phyloP scores from a whole-genome alignment of 2,888 invertebrate genomes.

The Agrochola macilenta region DNA sequence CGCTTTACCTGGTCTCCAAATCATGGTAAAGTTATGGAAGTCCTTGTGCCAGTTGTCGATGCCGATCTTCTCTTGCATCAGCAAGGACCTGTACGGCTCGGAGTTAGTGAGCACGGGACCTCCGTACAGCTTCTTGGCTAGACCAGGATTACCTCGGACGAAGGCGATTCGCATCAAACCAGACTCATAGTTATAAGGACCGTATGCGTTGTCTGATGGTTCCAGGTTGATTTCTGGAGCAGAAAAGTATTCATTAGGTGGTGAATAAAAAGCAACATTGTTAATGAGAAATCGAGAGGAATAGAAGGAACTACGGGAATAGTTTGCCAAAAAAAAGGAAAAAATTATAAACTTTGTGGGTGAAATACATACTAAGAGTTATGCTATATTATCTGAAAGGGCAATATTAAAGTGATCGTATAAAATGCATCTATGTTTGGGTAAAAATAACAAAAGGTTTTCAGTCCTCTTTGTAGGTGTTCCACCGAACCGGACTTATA shows the following conservation, averaged over 20 bases:
- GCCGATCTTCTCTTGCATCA: conserved; percentile 82
- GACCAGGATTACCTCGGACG: conserved; percentile 91
- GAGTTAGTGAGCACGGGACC: conserved; percentile 82
- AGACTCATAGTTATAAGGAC: conserved; percentile 90
- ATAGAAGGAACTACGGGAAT: neutral
- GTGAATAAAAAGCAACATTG: neutral
- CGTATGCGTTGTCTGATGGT: conserved; percentile 92
- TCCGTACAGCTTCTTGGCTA: conserved; percentile 80
- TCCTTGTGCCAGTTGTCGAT: conserved; percentile 89
- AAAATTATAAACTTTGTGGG: neutral
- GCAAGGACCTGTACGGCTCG: conserved; percentile 84
- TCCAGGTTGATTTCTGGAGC: conserved; percentile 92
- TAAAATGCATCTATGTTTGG: neutral
- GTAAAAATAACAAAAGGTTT: neutral
- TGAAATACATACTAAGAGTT: neutral
- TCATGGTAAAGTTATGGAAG: conserved; percentile 92
- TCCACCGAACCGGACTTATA: too few relatives aligned
- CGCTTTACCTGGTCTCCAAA: conserved; percentile 91
- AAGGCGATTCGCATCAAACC: conserved; percentile 94
- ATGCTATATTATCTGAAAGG: neutral
- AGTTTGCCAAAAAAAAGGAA: neutral
- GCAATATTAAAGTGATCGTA: neutral
- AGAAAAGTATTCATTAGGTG: neutral
- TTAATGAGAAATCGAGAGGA: neutral
- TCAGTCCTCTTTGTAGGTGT: neutral